Conservation (phyloP, 2,113 vertebrate genomes). For the Bolborhynchus lineola region DNA sequence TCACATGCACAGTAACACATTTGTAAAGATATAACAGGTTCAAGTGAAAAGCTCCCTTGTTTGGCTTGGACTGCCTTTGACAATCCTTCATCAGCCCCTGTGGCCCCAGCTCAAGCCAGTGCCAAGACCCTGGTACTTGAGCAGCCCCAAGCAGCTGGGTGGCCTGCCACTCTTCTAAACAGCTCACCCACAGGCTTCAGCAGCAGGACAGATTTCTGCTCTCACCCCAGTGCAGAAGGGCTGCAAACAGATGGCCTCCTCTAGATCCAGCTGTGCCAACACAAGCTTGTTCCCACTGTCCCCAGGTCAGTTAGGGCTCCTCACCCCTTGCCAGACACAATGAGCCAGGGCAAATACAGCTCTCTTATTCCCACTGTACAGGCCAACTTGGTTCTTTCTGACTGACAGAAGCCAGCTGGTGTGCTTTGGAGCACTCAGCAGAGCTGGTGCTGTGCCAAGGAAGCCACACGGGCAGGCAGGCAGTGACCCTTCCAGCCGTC, state of each 20-base stretch:
- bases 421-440: neutral
- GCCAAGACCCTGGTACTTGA: neutral
- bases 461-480: neutral
- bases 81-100: neutral
- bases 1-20: neutral
- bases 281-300: neutral
- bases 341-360: neutral
- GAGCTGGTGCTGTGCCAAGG: neutral
- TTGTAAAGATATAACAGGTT: neutral
- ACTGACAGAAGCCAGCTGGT: neutral
- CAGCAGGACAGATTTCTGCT: neutral
- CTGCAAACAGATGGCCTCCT: neutral
- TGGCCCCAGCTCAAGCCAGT: accelerated
- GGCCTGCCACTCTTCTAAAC: neutral
- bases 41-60: neutral
- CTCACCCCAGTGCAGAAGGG: neutral
- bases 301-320: neutral
- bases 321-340: neutral
- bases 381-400: neutral
- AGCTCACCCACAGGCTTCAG: neutral
- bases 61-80: neutral
- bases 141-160: neutral
- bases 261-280: neutral
- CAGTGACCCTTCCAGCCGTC: neutral
- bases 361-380: neutral